These are phyloP conservation scores for Listronotus oregonensis DNA, from an alignment of 1,140 invertebrate genomes.

Conservation along the genomic window DNA sequence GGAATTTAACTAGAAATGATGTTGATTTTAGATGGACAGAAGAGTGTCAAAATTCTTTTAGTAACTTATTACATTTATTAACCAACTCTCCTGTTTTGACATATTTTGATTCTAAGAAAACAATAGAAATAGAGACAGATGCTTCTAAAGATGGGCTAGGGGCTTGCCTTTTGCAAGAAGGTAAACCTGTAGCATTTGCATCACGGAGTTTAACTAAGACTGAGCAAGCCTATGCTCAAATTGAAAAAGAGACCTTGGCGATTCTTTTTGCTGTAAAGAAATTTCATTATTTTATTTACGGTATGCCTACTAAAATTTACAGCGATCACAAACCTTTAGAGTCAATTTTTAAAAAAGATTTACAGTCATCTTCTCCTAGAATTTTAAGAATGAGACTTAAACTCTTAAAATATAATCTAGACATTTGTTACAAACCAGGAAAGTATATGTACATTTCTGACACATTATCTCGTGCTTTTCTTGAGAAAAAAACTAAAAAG, in stretches of 20 bases:
- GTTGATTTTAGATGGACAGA: constrained; percentile 4
- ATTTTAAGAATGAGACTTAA: constrained; percentile 18
- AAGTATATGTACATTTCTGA: constrained; percentile 15
- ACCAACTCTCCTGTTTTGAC: constrained; percentile 1
- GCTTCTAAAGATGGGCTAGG: constrained; percentile 23
- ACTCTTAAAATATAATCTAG: constrained; percentile 8
- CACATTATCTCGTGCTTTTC: neutral
- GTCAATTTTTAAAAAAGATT: constrained; percentile 3
- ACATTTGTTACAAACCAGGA: constrained; percentile 5
- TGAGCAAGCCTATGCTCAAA: constrained; percentile 13
- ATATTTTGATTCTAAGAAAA: constrained; percentile 43
- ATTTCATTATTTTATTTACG: constrained; percentile 2
- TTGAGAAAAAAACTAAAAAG: neutral
- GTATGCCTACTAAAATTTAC: neutral
- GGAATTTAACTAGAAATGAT: constrained; percentile 11
- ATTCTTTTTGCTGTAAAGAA: neutral
- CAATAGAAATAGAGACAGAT: constrained; percentile 9
- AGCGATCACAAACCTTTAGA: constrained; percentile 15
- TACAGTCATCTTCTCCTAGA: constrained; percentile 3
- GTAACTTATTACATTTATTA: neutral
- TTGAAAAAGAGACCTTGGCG: constrained; percentile 1
- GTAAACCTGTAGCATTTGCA: constrained; percentile 9
- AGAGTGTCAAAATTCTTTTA: neutral
- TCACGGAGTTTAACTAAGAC: constrained; percentile 12
- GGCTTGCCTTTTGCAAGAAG: constrained; percentile 24